Evolutionary conservation across 2,113 vertebrate species (phyloP), one percentile per base, ranked within the genome.

Genomic region (Planiliza haematocheilus): DNA sequence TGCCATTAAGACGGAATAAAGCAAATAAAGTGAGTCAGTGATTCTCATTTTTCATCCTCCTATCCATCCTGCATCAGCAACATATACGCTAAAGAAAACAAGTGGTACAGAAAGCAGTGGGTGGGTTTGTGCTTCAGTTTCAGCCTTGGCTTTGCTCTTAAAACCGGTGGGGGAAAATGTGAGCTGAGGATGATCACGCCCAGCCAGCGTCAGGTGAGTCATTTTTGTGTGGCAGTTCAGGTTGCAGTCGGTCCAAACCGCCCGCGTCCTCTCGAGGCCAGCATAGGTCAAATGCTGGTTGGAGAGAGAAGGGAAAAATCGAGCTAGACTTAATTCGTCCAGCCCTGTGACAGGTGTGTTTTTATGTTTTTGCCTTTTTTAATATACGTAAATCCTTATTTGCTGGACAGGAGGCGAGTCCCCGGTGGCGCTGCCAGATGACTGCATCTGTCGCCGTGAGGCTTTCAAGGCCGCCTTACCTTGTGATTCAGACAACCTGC

Each of bases 181-280:
- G 88, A 93, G 89, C 75, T 11, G 86, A 70, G 72, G 52, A 75
- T 42, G 64, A 73, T 89, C 85, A 72, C 91, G 77, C 91, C 90
- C 85, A 88, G 83, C 66, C 66, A 83, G 84, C 82, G 50, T 91
- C 87, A 93, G 91, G 92, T 92, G 92, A 93, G 90, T 93, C 91
- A 93, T 89, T 88, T 30, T 88, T 77, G 82, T 89, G 86, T 86
- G 78, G 88, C 79, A 82, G 86, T 87, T 92, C 89, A 91, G 85
- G 89, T 91, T 91, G 87, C 82, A 86, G 83, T 70, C 71, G 43
- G 87, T 85, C 82, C 85, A 88, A 86, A 89, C 84, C 81, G 71
- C 81, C 70, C 37, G 70, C 64, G 62, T 89, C 77, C 74, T 77
- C 72, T 84, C 38, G 70, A 71, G 71, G 79, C 79, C 84, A 73